Conservation (phyloP, 2,797 vertebrate genomes). For the Botia kubotai region DNA sequence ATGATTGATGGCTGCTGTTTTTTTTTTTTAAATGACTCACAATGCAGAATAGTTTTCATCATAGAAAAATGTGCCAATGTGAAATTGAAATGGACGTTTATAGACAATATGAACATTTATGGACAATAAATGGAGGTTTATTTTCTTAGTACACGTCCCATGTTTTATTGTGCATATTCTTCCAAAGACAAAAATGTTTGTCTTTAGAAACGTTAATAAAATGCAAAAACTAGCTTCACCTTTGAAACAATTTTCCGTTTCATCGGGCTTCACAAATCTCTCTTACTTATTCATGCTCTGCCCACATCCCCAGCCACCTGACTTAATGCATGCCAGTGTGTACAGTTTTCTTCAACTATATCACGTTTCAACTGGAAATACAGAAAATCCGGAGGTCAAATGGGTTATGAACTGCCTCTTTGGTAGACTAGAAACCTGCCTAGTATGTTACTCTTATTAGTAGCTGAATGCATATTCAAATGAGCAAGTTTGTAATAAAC, state of each 20-base stretch:
- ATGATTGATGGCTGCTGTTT: constrained; percentile 35
- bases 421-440: no score
- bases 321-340: background rate
- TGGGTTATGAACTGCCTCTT: background rate
- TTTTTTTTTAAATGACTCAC: background rate
- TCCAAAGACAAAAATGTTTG: background rate
- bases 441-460: no score
- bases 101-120: no score
- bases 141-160: background rate
- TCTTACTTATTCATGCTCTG: background rate
- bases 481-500: background rate
- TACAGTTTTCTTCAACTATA: background rate
- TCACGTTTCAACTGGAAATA: background rate
- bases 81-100: background rate
- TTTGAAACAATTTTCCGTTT: background rate
- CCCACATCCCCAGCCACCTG: background rate
- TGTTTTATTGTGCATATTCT: background rate
- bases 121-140: background rate
- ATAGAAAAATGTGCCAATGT: background rate
- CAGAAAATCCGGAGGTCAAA: background rate
- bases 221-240: background rate
- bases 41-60: background rate
- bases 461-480: background rate
- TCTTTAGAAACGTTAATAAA: background rate
- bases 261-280: background rate